Evolutionary conservation across 2,888 invertebrate species (phyloP).

Genomic region (Polydrusus cervinus): DNA sequence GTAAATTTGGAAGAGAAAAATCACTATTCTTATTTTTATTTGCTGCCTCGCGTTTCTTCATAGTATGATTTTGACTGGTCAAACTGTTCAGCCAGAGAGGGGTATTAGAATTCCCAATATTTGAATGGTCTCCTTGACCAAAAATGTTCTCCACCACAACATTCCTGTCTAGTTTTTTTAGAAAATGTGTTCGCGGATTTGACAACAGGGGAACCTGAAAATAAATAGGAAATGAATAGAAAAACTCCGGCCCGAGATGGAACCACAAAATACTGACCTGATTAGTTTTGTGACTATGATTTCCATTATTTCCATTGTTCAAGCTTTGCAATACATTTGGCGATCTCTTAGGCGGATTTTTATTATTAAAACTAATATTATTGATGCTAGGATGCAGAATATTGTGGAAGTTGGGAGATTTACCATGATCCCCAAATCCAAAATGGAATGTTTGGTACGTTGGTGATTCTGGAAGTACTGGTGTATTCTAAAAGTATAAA

Average conservation of each 20-base stretch:
- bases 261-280: slow-evolving; percentile 41
- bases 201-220: slow-evolving; percentile 63
- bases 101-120: slow-evolving; percentile 36
- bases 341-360: slow-evolving; percentile 63
- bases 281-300: slow-evolving; percentile 44
- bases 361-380: slow-evolving; percentile 66
- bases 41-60: slow-evolving; percentile 59
- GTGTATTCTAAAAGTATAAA: slow-evolving; percentile 31
- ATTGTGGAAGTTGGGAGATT: slow-evolving; percentile 59
- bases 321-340: slow-evolving; percentile 64
- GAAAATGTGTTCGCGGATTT: slow-evolving; percentile 62
- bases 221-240: background rate
- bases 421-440: slow-evolving; percentile 59
- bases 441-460: slow-evolving; percentile 68
- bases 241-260: background rate
- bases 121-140: slow-evolving; percentile 57
- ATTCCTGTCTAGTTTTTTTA: slow-evolving; percentile 65
- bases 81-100: slow-evolving; percentile 61
- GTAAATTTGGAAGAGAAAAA: slow-evolving; percentile 77
- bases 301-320: slow-evolving; percentile 57
- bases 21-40: slow-evolving; percentile 68
- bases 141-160: slow-evolving; percentile 61
- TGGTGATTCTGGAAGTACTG: slow-evolving; percentile 61
- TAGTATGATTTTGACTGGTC: slow-evolving; percentile 44
- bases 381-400: slow-evolving; percentile 68